A percentile compares a stretch with the other conserved stretches of the same genome.
Evolutionary conservation across 2,113 vertebrate genomes (phyloP).

Genomic region (Hippopotamus amphibius): DNA sequence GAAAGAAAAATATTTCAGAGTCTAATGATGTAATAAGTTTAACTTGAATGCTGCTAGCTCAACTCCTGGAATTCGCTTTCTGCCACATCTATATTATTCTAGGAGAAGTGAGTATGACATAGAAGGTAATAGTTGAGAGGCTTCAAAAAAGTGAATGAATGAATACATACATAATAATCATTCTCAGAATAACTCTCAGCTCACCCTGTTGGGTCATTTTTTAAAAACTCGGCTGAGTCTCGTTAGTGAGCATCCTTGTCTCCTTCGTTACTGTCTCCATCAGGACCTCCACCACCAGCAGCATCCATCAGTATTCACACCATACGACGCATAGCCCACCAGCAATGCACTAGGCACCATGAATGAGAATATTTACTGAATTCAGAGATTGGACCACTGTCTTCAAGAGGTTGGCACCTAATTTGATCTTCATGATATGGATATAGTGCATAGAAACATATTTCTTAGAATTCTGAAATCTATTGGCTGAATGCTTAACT

Average conservation of each 20-base stretch:
- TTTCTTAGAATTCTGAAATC: constrained; percentile 45
- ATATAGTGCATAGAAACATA: neutral
- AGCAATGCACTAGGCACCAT: neutral
- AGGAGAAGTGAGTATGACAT: neutral
- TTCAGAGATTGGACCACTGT: neutral
- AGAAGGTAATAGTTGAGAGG: neutral
- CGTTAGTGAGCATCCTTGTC: neutral
- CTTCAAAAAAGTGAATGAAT: constrained; percentile 6
- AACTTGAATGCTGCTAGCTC: neutral
- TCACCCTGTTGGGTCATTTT: neutral
- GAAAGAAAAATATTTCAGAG: neutral
- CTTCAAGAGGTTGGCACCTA: neutral
- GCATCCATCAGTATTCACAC: neutral
- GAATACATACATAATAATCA: neutral
- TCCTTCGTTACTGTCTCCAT: neutral
- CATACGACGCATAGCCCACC: neutral
- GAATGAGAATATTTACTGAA: neutral
- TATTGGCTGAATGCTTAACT: constrained; percentile 48
- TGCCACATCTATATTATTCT: neutral
- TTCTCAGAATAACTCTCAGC: neutral
- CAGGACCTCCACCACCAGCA: neutral
- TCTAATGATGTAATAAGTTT: neutral
- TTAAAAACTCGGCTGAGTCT: neutral
- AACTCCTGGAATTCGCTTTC: neutral
- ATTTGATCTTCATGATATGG: neutral